These are phyloP conservation scores for Styela clava DNA, from an alignment of 23 tunicate genomes.

Conservation along the genomic window DNA sequence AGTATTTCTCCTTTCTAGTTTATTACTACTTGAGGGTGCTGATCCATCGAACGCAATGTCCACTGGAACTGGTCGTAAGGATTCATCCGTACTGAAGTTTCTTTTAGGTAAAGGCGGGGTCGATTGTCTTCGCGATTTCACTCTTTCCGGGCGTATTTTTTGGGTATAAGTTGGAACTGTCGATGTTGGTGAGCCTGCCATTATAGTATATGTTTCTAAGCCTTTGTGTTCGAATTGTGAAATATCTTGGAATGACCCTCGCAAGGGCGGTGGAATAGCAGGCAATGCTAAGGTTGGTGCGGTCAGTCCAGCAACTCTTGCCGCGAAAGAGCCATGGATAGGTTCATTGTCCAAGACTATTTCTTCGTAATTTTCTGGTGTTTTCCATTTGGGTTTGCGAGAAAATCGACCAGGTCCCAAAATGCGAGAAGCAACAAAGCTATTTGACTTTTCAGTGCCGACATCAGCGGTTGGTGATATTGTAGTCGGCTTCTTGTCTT, in stretches of 20 bases:
- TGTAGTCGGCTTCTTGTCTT: not conserved
- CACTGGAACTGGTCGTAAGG: not conserved
- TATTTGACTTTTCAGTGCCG: not conserved
- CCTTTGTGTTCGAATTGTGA: not conserved
- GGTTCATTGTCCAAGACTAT: not conserved
- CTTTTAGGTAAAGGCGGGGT: not conserved
- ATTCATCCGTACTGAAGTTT: not conserved
- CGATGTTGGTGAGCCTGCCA: not conserved
- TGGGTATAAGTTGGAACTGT: not conserved
- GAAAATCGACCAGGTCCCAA: not conserved
- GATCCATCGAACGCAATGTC: not conserved
- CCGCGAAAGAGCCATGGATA: not conserved
- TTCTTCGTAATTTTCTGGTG: slow-evolving; percentile 12
- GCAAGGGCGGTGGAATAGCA: not conserved
- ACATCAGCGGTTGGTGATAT: not conserved
- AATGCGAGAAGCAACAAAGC: not conserved
- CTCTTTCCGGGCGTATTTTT: not conserved
- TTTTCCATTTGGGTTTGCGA: not conserved
- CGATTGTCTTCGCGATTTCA: not conserved
- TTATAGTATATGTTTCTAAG: not conserved
- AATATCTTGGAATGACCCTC: slow-evolving; percentile 5
- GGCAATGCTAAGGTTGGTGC: not conserved
- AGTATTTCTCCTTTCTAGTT: not conserved
- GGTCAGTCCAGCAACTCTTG: not conserved
- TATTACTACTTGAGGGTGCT: not conserved